Percentiles rank a stretch among this genome's conserved stretches.
These are phyloP conservation scores for Dexiosoma caninum DNA, from an alignment of 2,888 invertebrate species.

Conservation along the genomic window DNA sequence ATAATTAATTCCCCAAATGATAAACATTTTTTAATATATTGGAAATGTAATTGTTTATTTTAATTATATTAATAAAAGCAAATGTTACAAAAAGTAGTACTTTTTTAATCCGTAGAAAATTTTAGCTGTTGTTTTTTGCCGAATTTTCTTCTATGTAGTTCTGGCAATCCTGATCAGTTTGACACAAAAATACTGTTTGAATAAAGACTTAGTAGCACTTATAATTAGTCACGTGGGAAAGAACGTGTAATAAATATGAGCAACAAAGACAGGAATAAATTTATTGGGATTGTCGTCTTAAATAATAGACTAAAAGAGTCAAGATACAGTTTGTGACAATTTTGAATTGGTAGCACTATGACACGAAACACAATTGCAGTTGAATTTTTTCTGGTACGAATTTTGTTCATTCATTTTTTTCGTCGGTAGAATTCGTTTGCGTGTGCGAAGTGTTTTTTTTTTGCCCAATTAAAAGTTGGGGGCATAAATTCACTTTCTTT, in stretches of 20 bases:
- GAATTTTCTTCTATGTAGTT: too few relatives aligned
- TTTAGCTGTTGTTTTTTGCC: too few relatives aligned
- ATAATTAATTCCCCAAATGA: too few relatives aligned
- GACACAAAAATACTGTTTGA: not conserved
- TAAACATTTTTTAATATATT: too few relatives aligned
- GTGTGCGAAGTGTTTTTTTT: conserved; percentile 31
- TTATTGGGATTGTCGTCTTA: not conserved
- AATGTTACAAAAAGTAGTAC: too few relatives aligned
- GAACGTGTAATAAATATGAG: conserved; percentile 51
- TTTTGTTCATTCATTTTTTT: conserved; percentile 60
- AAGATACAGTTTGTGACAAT: not conserved
- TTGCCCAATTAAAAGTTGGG: conserved; percentile 31
- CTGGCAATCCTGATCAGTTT: too few relatives aligned
- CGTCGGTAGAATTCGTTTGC: conserved; percentile 55
- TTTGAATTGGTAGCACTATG: conserved; percentile 58
- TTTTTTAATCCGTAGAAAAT: too few relatives aligned
- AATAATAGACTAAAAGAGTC: not conserved
- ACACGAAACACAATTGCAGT: conserved; percentile 52
- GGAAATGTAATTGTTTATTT: too few relatives aligned
- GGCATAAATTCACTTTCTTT: conserved; percentile 60
- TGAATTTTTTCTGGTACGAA: conserved; percentile 26
- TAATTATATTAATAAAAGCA: too few relatives aligned
- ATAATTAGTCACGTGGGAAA: conserved; percentile 63
- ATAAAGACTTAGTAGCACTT: conserved; percentile 52
- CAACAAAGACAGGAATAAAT: not conserved